These are phyloP conservation scores for Phaenicophaeus curvirostris DNA, from an alignment of 2,797 vertebrate species.

Conservation along the genomic window DNA sequence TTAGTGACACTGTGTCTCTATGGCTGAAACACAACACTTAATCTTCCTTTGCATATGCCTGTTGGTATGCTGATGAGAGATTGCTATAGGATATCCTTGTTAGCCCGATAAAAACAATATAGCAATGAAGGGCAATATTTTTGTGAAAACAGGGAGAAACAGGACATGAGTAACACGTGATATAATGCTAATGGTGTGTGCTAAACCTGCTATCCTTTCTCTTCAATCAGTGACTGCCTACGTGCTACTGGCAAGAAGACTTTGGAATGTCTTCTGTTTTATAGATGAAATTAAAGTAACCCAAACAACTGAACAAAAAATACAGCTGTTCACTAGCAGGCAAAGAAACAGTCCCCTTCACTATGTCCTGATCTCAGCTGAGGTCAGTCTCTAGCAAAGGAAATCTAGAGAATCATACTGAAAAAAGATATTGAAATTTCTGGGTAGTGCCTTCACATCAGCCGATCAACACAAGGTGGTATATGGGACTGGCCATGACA, in stretches of 20 bases:
- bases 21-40: neutral
- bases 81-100: neutral
- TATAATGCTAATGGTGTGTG: neutral
- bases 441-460: neutral
- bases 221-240: neutral
- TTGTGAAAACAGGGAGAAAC: neutral
- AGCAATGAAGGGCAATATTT: neutral
- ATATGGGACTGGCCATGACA: neutral
- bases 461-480: neutral
- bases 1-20: neutral
- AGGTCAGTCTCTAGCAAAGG: neutral
- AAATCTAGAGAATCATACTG: neutral
- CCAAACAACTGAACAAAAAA: neutral
- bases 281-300: neutral
- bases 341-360: neutral
- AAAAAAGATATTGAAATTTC: neutral
- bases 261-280: neutral
- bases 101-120: neutral
- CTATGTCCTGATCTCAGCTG: neutral
- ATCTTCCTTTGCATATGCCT: neutral
- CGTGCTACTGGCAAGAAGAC: neutral
- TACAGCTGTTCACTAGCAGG: neutral
- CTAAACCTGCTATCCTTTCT: neutral
- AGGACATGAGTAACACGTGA: neutral
- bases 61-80: neutral